Percentiles rank a stretch among this genome's conserved stretches.
Conservation (phyloP, 2,113 vertebrate genomes). For the Hylia prasina region DNA sequence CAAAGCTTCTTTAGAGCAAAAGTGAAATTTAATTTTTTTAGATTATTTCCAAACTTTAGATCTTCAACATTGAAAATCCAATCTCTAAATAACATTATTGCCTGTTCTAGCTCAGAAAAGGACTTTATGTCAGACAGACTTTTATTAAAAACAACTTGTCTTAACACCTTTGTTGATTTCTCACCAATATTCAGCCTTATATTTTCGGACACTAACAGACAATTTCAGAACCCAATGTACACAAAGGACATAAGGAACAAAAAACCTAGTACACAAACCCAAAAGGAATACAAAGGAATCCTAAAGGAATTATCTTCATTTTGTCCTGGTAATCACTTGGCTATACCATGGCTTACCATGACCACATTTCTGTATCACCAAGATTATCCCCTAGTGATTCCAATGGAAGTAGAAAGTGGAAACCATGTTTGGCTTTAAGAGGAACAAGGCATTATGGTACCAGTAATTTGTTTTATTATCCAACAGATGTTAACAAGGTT, state of each 20-base stretch:
- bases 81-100: neutral
- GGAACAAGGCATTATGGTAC: neutral
- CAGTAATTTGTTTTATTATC: neutral
- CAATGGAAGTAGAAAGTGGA: neutral
- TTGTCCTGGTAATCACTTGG: rapidly evolving
- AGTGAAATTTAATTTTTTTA: neutral
- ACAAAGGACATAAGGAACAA: neutral
- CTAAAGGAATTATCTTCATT: neutral
- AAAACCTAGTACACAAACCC: neutral
- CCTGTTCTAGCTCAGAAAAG: neutral
- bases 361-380: neutral
- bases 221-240: neutral
- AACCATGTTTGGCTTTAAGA: neutral
- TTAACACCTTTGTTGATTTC: neutral
- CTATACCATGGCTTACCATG: neutral
- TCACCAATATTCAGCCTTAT: neutral
- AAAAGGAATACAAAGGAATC: neutral
- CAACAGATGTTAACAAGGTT: constrained; percentile 9
- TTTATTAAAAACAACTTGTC: neutral
- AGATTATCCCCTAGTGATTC: neutral
- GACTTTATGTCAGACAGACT: neutral
- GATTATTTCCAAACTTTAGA: neutral
- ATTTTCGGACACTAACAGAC: neutral
- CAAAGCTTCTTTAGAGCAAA: neutral
- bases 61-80: neutral